Evolutionary conservation across 2,113 vertebrate species (phyloP), one percentile per base, ranked within the genome.

Genomic region (Heterochromis multidens): DNA sequence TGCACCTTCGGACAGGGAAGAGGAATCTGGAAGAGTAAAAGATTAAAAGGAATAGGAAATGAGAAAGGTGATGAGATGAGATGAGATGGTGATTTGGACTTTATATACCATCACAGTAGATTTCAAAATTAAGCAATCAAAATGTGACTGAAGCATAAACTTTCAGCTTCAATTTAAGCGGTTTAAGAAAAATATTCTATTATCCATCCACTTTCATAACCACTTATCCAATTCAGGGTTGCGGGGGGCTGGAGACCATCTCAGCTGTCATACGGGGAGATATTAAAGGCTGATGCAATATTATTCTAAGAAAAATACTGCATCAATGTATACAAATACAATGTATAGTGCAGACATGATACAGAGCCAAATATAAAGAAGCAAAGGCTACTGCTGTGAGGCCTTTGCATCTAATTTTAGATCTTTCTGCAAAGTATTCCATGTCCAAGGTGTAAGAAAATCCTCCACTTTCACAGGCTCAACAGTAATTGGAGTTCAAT

Each of bases 1-100:
- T 6, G 93, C 93, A 56, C 90, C 94, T n/a, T 96, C 95, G 46
- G 93, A 84, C 52, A 90, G 37, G 33, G 92, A 89, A 46, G 93
- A 87, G 7, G 92, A 83, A 67, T 95, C 95, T 95, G 85, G 27
- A 0, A 52, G 46, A 57, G 65, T 37, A 21, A 63, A 49, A 27
- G 31, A 72, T 13, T n/a, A 72, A 3, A 52, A 13, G 7, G n/a
- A 17, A 14, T 1, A 17, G 27, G 2, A 3, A 19, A 23, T 2
- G 3, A 35, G 62, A 13, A 37, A 65, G 31, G 31, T 19, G 9
- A 81, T 27, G 35, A 72, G 67, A 72, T 72, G 25, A 5, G 43
- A 46, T 16, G 43, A 46, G 6, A 46, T 43, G 2, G 10, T 12
- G 13, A 43, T 13, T 43, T 43, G 4, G 40, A 29, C 40, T 29